A percentile compares a stretch with the other conserved stretches of the same genome.
Evolutionary conservation across 2,797 vertebrate species (phyloP).

Genomic region (Myotis pilosus): DNA sequence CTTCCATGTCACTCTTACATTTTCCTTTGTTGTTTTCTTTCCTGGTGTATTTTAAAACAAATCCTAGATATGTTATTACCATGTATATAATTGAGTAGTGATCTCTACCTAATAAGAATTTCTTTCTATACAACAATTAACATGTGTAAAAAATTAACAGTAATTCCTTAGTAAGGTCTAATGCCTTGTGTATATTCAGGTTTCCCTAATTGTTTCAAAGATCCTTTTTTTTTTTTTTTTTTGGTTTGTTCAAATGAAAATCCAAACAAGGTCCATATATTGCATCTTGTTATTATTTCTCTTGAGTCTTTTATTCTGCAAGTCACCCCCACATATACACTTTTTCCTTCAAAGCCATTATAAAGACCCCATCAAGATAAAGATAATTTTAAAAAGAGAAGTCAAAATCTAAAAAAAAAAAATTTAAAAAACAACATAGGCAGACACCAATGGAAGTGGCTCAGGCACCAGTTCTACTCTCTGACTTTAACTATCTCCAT

Average conservation of each 20-base stretch:
- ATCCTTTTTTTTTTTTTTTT: neutral
- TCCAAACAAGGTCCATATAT: slow-evolving; percentile 2
- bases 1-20: neutral
- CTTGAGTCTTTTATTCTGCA: neutral
- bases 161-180: slow-evolving; percentile 15
- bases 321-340: neutral
- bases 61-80: neutral
- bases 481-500: slow-evolving; percentile 5
- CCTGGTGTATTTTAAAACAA: slow-evolving; percentile 3
- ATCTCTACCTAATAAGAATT: slow-evolving; percentile 15
- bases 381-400: neutral
- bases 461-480: neutral
- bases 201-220: neutral
- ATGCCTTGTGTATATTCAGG: neutral
- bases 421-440: neutral
- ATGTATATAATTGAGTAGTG: neutral
- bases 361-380: neutral
- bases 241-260: slow-evolving; percentile 29
- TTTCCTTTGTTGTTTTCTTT: neutral
- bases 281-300: slow-evolving; percentile 2
- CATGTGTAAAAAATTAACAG: neutral
- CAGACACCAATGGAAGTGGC: neutral
- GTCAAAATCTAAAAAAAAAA: slow-evolving; percentile 26
- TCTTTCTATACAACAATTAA: slow-evolving; percentile 23
- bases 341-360: neutral